Evolutionary conservation across 2,888 invertebrate genomes (phyloP).

Genomic region (Pterobdella sp.): DNA sequence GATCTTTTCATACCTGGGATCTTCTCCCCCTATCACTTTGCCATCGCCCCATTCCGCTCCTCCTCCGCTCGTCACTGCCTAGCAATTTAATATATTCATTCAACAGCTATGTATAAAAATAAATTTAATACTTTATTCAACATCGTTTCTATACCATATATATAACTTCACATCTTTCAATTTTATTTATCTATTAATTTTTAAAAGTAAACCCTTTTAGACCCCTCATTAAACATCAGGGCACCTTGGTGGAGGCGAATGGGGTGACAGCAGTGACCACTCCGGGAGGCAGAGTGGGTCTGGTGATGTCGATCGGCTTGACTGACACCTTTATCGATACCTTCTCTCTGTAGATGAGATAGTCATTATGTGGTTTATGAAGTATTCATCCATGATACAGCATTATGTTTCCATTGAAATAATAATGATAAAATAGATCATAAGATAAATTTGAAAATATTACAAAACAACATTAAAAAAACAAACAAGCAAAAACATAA

Average conservation of each 20-base stretch:
- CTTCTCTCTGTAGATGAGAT: background rate
- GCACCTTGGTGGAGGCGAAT: background rate
- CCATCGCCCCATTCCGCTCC: conserved; percentile 38
- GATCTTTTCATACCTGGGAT: conserved; percentile 9
- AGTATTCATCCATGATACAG: background rate
- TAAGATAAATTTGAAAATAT: background rate
- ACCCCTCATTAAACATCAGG: too few relatives aligned
- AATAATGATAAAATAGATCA: background rate
- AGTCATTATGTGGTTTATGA: background rate
- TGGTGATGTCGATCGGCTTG: conserved; percentile 6
- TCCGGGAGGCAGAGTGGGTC: background rate
- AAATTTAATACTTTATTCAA: background rate
- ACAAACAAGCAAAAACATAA: background rate
- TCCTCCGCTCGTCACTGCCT: conserved; percentile 32
- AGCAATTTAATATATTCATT: too few relatives aligned
- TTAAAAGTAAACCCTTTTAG: too few relatives aligned
- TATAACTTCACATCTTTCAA: too few relatives aligned
- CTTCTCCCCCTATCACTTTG: conserved; percentile 37
- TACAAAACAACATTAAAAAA: background rate
- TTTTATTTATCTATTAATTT: too few relatives aligned
- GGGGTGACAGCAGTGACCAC: background rate
- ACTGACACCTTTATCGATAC: background rate
- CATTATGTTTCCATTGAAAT: background rate
- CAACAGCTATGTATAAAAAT: background rate
- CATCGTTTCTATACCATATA: too few relatives aligned